Conservation (phyloP, 2,797 vertebrate genomes). For the Cichlasoma orientale region DNA sequence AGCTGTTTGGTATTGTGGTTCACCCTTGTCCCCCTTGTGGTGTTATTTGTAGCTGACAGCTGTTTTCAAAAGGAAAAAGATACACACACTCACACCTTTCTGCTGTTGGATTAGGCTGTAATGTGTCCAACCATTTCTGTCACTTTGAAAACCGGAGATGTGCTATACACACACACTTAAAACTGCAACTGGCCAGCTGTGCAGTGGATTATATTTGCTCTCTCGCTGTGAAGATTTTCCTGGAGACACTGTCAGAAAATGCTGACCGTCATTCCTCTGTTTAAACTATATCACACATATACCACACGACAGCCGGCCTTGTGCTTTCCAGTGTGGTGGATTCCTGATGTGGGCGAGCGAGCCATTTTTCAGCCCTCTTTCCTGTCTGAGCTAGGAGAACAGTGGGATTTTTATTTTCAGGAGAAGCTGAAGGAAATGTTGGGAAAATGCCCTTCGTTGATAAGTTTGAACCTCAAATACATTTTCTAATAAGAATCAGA, state of each 20-base stretch:
- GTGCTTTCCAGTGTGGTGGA: not conserved
- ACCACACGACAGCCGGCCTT: fast-evolving
- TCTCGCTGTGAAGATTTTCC: not conserved
- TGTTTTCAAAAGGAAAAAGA: not conserved
- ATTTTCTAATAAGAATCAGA: not conserved
- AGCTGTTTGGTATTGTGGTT: not conserved
- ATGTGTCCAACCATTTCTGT: not conserved
- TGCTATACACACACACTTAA: not conserved
- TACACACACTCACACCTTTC: not conserved
- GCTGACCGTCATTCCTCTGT: not conserved
- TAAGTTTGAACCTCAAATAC: not conserved
- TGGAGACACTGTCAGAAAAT: not conserved
- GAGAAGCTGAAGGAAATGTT: not conserved
- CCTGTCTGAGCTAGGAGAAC: too few relatives aligned
- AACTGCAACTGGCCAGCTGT: not conserved
- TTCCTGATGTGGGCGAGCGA: not conserved
- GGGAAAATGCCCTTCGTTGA: not conserved
- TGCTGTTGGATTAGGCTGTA: not conserved
- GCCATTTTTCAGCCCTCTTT: not conserved
- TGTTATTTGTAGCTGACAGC: not conserved
- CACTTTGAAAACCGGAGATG: not conserved
- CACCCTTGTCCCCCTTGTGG: not conserved
- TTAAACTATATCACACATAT: not conserved
- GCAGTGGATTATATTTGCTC: not conserved
- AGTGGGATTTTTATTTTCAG: not conserved